Evolutionary conservation across 2,113 vertebrate genomes (phyloP), one percentile per base, ranked within the genome.

Genomic region (Silurus glanis): DNA sequence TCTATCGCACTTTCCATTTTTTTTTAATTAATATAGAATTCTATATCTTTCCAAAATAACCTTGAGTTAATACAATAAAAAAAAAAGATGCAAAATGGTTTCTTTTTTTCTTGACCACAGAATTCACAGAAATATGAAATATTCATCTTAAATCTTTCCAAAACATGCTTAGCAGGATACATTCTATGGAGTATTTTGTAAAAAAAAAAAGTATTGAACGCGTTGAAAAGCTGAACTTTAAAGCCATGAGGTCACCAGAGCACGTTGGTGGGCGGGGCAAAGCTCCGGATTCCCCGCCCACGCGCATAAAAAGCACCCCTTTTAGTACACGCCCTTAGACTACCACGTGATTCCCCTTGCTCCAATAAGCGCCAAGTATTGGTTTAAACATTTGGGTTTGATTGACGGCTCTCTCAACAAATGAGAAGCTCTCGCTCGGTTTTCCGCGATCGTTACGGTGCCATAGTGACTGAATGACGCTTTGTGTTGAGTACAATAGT

Each of bases 381-480:
- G 5, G 89, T 94, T 94, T 92, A 90, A 95, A 94, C 91, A 80
- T 91, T 37, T 62, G 83, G 82, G 91, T 25, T 0, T 53, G 86
- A 90, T 83, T 8, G 69, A 76, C 84, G 19, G 19, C 1, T 0
- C 74, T 87, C 89, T 93, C 93, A 90, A 91, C 78, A 56, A 82
- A 89, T 72, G 16, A n/a, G 80, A 47, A 21, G 7, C 10, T 6
- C 84, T 89, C 89, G 90, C 86, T 37, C 90, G 51, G 89, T 0
- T 62, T 4, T 37, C 37, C 37, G 7, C 72, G 91, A 89, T 93
- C 93, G 93, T 93, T 94, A 92, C 87, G 93, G 91, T 94, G 94
- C 92, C 93, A 95, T 95, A 93, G 94, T 89, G 92, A 95, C 94
- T 93, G 92, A 94, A 94, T 93, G 93, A 93, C 93, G 94, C 94